These are phyloP conservation scores for Orestias chungarensis DNA, from an alignment of 2,797 vertebrate genomes.

Conservation along the genomic window DNA sequence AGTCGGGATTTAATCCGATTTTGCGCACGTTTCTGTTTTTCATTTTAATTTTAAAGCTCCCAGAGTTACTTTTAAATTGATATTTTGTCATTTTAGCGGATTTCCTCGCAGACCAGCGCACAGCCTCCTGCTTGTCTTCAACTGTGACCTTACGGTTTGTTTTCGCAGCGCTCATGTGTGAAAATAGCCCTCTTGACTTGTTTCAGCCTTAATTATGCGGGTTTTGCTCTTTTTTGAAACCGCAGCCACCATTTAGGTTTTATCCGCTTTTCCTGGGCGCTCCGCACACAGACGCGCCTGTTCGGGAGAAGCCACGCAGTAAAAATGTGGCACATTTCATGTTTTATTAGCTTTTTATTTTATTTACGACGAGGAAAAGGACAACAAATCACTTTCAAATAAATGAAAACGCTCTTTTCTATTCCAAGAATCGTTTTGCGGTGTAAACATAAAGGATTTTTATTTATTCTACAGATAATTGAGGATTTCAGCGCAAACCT, in stretches of 20 bases:
- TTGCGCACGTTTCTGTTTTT: neutral
- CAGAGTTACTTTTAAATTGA: neutral
- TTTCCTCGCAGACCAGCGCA: constrained; percentile 60
- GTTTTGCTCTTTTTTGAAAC: constrained; percentile 54
- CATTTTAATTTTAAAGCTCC: neutral
- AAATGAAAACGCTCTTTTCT: neutral
- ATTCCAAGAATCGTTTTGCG: neutral
- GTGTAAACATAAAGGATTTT: too few species aligned
- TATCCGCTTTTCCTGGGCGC: constrained; percentile 60
- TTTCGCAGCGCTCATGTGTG: constrained; percentile 66
- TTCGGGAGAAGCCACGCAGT: constrained; percentile 43
- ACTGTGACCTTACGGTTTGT: constrained; percentile 76
- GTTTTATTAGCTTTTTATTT: neutral
- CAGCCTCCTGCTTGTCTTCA: constrained; percentile 76
- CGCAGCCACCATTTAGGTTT: constrained; percentile 50
- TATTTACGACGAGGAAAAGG: neutral
- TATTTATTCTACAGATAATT: too few species aligned
- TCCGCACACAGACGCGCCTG: constrained; percentile 66
- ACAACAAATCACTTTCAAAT: neutral
- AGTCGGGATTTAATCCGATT: neutral
- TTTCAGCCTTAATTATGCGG: constrained; percentile 73
- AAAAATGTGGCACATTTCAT: constrained; percentile 11
- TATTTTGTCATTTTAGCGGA: too few species aligned
- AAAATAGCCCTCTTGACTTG: constrained; percentile 71
- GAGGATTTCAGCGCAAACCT: constrained; percentile 49